These are phyloP conservation scores for Zaprionus kolodkinae DNA, from an alignment of 1,140 invertebrate species.

Conservation along the genomic window DNA sequence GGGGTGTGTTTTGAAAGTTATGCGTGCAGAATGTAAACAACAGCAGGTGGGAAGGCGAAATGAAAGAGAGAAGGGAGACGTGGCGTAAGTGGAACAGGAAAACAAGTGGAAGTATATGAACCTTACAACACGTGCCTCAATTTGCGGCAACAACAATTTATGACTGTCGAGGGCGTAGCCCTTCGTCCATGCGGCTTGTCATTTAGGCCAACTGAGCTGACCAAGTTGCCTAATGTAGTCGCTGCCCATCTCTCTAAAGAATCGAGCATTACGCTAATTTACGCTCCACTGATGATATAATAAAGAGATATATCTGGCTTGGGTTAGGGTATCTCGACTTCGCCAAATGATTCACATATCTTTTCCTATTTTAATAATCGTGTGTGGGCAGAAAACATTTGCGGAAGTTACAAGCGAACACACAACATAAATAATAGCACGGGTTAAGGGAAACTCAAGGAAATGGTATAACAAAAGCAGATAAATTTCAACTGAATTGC, in stretches of 20 bases:
- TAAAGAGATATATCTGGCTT: too few relatives aligned
- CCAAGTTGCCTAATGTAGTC: background rate
- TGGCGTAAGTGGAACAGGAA: background rate
- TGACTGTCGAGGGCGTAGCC: conserved; percentile 36
- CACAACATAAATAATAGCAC: conserved; percentile 18
- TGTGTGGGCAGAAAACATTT: conserved; percentile 1
- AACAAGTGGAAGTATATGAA: conserved; percentile 19
- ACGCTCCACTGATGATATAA: background rate
- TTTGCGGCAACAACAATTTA: conserved; percentile 69
- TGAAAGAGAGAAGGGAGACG: conserved; percentile 10
- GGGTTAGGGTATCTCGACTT: background rate
- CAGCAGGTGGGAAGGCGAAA: conserved; percentile 42
- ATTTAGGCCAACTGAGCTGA: conserved; percentile 26
- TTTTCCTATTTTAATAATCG: background rate
- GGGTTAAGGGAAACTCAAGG: background rate
- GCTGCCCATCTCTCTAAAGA: background rate
- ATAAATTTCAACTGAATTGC: conserved; percentile 3
- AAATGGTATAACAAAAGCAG: conserved; percentile 2
- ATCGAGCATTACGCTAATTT: background rate
- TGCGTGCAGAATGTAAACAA: conserved; percentile 69
- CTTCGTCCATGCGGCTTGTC: background rate
- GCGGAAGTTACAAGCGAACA: conserved; percentile 1
- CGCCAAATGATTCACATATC: background rate
- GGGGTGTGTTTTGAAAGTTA: conserved; percentile 33
- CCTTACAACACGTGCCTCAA: conserved; percentile 52